Percentiles rank a stretch among this genome's conserved stretches.
Conservation (phyloP, 2,113 vertebrate species). For the Casuarius casuarius region DNA sequence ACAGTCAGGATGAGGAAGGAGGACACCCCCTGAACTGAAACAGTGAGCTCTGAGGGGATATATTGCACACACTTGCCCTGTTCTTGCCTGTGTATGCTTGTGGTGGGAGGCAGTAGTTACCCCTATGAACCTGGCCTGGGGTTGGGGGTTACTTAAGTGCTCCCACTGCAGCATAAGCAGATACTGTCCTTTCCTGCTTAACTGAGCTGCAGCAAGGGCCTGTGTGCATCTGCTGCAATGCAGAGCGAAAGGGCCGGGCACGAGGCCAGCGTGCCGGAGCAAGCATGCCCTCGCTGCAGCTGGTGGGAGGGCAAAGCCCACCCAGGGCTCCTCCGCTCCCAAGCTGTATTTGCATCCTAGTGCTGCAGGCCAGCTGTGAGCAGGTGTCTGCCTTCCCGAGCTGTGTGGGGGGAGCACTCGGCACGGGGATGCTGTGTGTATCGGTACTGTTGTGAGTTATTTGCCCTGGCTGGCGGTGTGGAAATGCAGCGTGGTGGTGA, state of each 20-base stretch:
- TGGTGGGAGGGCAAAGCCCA: background rate
- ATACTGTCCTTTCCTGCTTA: fast-evolving
- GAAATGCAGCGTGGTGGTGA: fast-evolving
- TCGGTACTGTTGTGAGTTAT: background rate
- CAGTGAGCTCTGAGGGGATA: background rate
- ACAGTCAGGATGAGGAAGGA: background rate
- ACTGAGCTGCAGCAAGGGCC: fast-evolving
- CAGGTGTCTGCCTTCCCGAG: background rate
- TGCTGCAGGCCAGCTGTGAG: background rate
- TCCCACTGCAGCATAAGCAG: fast-evolving
- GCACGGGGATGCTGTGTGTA: fast-evolving
- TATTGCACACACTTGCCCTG: fast-evolving
- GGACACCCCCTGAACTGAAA: background rate
- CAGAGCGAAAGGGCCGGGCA: background rate
- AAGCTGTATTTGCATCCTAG: background rate
- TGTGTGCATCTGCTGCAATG: slow-evolving; percentile 38
- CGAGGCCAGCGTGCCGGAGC: background rate
- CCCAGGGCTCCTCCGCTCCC: fast-evolving
- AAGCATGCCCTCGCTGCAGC: background rate
- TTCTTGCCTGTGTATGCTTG: background rate
- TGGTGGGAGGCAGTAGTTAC: background rate
- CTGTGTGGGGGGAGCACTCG: fast-evolving
- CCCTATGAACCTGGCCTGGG: background rate
- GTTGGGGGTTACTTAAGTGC: background rate
- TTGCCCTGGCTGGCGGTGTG: background rate